Percentiles rank a stretch among this genome's conserved stretches.
Conservation (phyloP, 2,888 invertebrate species). For the Drosophila aldrichi region DNA sequence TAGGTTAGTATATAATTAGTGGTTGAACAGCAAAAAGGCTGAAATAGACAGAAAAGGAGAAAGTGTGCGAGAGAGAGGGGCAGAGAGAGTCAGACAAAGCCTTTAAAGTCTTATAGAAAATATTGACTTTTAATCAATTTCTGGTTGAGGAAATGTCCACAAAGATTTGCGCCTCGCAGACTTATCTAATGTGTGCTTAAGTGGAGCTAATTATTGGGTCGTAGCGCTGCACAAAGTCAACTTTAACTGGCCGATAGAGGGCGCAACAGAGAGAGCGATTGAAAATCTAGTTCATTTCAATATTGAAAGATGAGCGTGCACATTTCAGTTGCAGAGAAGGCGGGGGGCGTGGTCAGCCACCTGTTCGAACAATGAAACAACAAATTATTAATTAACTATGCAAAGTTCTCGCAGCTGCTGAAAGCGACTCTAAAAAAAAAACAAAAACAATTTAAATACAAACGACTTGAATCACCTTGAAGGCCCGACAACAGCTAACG, state of each 20-base stretch:
- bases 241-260: conserved; percentile 28
- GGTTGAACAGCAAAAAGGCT: conserved; percentile 2
- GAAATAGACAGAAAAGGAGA: background rate
- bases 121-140: conserved; percentile 61
- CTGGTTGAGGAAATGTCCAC: conserved; percentile 42
- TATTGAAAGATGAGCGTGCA: conserved; percentile 61
- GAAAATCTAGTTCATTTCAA: conserved; percentile 66
- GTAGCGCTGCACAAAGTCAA: conserved; percentile 36
- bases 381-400: conserved; percentile 75
- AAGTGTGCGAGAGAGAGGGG: background rate
- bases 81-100: background rate
- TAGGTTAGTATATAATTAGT: conserved; percentile 30
- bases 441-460: conserved; percentile 38
- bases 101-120: conserved; percentile 26
- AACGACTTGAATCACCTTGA: conserved; percentile 51
- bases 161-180: conserved; percentile 13
- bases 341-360: conserved; percentile 34
- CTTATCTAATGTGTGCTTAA: conserved; percentile 70
- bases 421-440: conserved; percentile 18
- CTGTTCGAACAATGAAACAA: conserved; percentile 48
- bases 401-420: conserved; percentile 58
- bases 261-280: conserved; percentile 10
- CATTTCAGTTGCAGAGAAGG: conserved; percentile 12
- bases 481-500: conserved; percentile 10
- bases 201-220: conserved; percentile 69